phyloP scores from a whole-genome alignment of 2,888 invertebrate genomes.

The Nipponacmea schrenckii region DNA sequence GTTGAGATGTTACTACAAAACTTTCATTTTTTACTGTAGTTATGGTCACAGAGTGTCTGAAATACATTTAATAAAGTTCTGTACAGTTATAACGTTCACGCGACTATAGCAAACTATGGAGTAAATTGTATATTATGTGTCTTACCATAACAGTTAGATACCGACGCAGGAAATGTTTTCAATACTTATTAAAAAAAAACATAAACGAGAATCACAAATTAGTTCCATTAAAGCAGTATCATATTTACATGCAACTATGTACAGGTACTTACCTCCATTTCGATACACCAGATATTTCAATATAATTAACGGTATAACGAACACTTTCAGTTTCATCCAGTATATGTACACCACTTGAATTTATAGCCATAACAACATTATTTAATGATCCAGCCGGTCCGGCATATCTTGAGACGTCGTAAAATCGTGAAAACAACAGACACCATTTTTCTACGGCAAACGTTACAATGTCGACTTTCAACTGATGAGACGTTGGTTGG shows the following conservation, averaged over 20 bases:
- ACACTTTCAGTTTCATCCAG: conserved; percentile 52
- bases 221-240: no score
- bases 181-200: no score
- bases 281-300: conserved; percentile 45
- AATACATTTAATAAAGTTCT: conserved; percentile 1
- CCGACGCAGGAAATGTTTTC: no score
- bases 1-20: conserved; percentile 42
- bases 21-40: conserved; percentile 49
- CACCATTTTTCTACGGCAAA: conserved; percentile 56
- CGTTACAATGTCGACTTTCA: conserved; percentile 48
- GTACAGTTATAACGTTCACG: no score
- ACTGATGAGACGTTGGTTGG: conserved; percentile 32
- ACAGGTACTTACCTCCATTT: conserved; percentile 42
- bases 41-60: conserved; percentile 45
- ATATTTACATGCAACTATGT: no score
- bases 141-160: no score
- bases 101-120: no score
- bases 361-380: conserved; percentile 49
- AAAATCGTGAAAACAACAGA: conserved; percentile 53
- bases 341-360: conserved; percentile 50
- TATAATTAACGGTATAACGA: conserved; percentile 43
- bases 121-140: no score
- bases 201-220: no score
- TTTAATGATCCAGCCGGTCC: conserved; percentile 34
- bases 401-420: conserved; percentile 47